Base-by-base conservation (phyloP, 2,113 vertebrate species). In the Nibea albiflora region DNA sequence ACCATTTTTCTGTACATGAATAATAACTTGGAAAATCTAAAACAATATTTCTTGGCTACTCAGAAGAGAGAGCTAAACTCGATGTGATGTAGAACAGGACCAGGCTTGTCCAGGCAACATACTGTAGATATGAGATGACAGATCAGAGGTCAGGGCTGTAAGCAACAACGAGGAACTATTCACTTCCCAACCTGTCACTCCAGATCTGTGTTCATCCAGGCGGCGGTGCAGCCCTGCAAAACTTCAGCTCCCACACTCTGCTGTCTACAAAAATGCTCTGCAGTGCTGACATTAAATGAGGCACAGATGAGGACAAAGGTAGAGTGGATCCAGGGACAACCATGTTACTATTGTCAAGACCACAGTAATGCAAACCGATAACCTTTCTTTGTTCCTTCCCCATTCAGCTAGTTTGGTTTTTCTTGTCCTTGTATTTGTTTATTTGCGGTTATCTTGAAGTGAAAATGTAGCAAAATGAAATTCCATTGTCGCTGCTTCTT, bases 151-250 rank as follows among this genome's bases (percentile, higher is more conserved):
- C 76, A 73, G 61, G 17, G n/a, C 79, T 82, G 35, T 46, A n/a
- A 80, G 46, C 58, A 69, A 20, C 54, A 63, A 52, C 24, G 17
- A 28, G 20, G 28, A 79, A 63, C 65, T 60, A 49, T 75, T 85
- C 57, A 62, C 65, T 68, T 76, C 42, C 75, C 63, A 28, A 82
- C 69, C 75, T 80, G 84, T 90, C 90, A 82, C 54, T 72, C 20
- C 54, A 67, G 19, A 85, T 90, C 53, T 81, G 52, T 56, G 64
- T 73, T 58, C 26, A 56, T 52, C 67, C 11, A 56, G 11, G 17
- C n/a, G 0, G 14, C 3, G n/a, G 12, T 63, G 17, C 73, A 63
- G 66, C 60, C 17, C 26, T 63, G 58, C 66, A 58, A 24, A 35
- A 58, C 54, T 62, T 39, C 19, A 39, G 42, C 67, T 71, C 46